These are phyloP conservation scores for Drosophila parabipectinata DNA, from an alignment of 1,140 invertebrate species.

Conservation along the genomic window DNA sequence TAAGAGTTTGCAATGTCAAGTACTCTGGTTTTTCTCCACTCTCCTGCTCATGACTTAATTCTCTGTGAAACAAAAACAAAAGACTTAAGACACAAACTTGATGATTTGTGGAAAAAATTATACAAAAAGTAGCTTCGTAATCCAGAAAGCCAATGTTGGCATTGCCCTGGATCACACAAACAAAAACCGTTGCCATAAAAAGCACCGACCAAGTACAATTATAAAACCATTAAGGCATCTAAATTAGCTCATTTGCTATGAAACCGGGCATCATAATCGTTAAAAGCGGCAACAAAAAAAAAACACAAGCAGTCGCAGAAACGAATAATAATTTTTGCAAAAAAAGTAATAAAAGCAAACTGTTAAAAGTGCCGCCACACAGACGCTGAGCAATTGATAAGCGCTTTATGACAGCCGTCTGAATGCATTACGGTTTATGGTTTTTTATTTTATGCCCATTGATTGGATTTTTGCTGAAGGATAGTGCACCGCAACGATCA, in stretches of 20 bases:
- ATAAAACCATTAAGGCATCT: conserved; percentile 73
- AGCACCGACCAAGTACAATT: conserved; percentile 55
- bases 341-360: conserved; percentile 54
- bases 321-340: conserved; percentile 54
- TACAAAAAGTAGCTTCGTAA: conserved; percentile 18
- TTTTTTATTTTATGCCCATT: conserved; percentile 42
- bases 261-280: conserved; percentile 69
- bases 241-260: conserved; percentile 77
- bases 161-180: conserved; percentile 13
- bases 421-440: conserved; percentile 57
- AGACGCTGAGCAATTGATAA: conserved; percentile 49
- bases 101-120: conserved; percentile 6
- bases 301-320: conserved; percentile 28
- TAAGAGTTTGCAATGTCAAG: too few species aligned
- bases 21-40: not conserved
- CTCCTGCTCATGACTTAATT: conserved; percentile 53
- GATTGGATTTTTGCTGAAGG: conserved; percentile 13
- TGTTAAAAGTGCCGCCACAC: conserved; percentile 51
- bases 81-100: conserved; percentile 46
- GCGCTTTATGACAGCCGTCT: conserved; percentile 43
- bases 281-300: conserved; percentile 35
- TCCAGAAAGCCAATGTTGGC: conserved; percentile 10
- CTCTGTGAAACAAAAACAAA: conserved; percentile 19
- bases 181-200: conserved; percentile 42
- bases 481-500: conserved; percentile 14